phyloP scores from a whole-genome alignment of 2,888 invertebrate species.

The Crocallis elinguaria region DNA sequence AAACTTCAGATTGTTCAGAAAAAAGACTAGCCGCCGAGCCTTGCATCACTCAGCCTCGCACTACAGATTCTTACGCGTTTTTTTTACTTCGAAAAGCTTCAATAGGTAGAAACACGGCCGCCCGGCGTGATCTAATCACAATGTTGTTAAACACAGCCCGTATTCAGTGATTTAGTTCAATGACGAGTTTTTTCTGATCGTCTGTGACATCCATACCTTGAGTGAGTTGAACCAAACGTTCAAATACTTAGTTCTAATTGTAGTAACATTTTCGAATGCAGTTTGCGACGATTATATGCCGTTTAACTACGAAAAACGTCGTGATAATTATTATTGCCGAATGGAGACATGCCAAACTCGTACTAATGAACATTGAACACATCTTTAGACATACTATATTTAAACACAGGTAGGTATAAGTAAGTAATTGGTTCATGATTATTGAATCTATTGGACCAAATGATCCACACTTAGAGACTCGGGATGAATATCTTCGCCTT shows the following conservation, averaged over 20 bases:
- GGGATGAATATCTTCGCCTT: too few relatives aligned
- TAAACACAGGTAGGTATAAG: too few relatives aligned
- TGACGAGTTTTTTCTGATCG: slow-evolving; percentile 28
- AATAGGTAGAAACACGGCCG: slow-evolving; percentile 27
- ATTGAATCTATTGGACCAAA: too few relatives aligned
- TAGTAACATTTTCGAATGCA: neutral
- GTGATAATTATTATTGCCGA: too few relatives aligned
- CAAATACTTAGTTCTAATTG: neutral
- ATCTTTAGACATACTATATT: too few relatives aligned
- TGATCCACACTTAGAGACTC: too few relatives aligned
- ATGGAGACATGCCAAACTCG: too few relatives aligned
- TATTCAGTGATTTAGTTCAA: slow-evolving; percentile 30
- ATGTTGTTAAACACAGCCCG: slow-evolving; percentile 5
- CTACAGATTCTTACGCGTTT: slow-evolving; percentile 13
- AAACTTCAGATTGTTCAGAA: neutral
- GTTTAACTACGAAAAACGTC: too few relatives aligned
- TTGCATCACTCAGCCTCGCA: slow-evolving; percentile 17
- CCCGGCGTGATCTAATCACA: slow-evolving; percentile 4
- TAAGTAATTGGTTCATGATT: too few relatives aligned
- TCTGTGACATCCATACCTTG: slow-evolving; percentile 16
- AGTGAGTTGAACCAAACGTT: neutral
- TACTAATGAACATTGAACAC: too few relatives aligned
- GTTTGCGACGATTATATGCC: too few relatives aligned
- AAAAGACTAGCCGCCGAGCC: slow-evolving; percentile 6
- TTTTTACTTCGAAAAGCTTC: slow-evolving; percentile 23